These are phyloP conservation scores for Trichonephila clavata DNA, from an alignment of 1,140 invertebrate species.

Conservation along the genomic window DNA sequence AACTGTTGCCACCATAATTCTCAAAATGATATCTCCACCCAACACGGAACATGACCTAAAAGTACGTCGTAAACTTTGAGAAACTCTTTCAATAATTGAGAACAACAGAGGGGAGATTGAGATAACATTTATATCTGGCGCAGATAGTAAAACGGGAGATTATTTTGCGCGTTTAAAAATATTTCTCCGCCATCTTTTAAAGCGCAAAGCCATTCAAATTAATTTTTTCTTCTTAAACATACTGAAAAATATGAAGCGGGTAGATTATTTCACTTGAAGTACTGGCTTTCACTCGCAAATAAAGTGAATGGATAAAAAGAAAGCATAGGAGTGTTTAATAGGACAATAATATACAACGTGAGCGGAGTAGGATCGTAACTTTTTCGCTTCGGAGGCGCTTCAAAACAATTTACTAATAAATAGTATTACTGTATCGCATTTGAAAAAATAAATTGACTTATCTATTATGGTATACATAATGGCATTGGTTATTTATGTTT, in stretches of 20 bases:
- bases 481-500: background rate
- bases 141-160: conserved; percentile 54
- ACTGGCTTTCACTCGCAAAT: background rate
- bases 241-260: conserved; percentile 48
- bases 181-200: conserved; percentile 28
- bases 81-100: conserved; percentile 49
- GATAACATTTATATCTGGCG: conserved; percentile 45
- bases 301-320: background rate
- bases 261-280: conserved; percentile 20
- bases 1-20: too few relatives aligned
- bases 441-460: background rate
- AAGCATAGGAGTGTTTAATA: conserved; percentile 6
- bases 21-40: background rate
- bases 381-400: background rate
- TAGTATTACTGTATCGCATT: background rate
- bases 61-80: conserved; percentile 5
- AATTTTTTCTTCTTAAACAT: conserved; percentile 32
- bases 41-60: background rate
- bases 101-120: conserved; percentile 37
- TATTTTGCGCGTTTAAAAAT: conserved; percentile 53
- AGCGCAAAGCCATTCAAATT: conserved; percentile 43
- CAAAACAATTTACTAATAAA: conserved; percentile 40
- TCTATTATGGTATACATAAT: background rate
- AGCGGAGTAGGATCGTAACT: background rate
- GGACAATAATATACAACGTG: conserved; percentile 47